Evolutionary conservation across 2,888 invertebrate species (phyloP), one percentile per base, ranked within the genome.

Genomic region (Lasioglossum figueresi): DNA sequence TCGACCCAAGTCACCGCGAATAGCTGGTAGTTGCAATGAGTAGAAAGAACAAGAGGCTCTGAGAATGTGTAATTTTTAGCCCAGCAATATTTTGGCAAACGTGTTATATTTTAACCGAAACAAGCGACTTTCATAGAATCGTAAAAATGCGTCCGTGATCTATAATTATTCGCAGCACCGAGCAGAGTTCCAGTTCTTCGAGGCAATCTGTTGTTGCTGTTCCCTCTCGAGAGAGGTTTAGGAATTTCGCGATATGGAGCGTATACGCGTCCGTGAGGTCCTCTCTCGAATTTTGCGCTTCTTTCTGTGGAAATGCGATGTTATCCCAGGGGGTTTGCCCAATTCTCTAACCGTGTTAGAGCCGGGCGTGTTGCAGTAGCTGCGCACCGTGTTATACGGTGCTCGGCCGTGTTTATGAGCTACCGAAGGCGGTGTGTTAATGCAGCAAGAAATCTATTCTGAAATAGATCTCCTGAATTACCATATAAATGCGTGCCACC

Each of bases 321-420:
- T 16, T 66, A 34, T 66, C 16, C 27, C 34, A 19, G 3, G 34
- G 19, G 34, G 66, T 31, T 66, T 34, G 31, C 31, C 66, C 66
- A 66, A 66, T 66, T 66, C 66, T 66, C 31, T 31, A 34, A 66
- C 66, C 66, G 66, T 34, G 66, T 66, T 66, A 66, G 66, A 19
- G 66, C 66, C 31, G 19, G 8, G 6, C 66, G 19, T 31, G 66
- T 59, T 27, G 59, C 59, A 59, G 59, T n/a, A 59, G 52, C 23
- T 52, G 52, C 23, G 34, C 66, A 8, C 31, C 66, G 66, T 19
- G 66, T 66, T 66, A 66, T 66, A 19, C 66, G 34, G 66, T 16
- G 19, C 19, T 3, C 34, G 66, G 19, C 3, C 19, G 19, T 34
- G 66, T 34, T 66, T 34, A 66, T 66, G 31, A 66, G 8, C 19